Percentiles rank a stretch among this genome's conserved stretches.
Conservation (phyloP, 2,888 invertebrate genomes). For the Heliconius charithonia region DNA sequence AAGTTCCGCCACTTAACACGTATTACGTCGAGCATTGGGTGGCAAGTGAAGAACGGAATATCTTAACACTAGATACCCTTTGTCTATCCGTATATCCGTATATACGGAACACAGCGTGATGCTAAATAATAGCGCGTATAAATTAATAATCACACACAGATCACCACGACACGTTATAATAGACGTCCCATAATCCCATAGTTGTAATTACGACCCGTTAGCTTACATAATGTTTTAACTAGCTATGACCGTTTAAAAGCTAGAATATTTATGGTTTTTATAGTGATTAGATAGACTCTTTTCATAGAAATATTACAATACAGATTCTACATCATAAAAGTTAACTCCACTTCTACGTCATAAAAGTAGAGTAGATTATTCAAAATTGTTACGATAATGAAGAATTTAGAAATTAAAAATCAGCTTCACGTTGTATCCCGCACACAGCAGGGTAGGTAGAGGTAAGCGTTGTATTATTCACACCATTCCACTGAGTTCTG, state of each 20-base stretch:
- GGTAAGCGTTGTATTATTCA: too few relatives aligned
- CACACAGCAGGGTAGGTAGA: too few relatives aligned
- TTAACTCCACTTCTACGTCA: not conserved
- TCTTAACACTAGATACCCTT: too few relatives aligned
- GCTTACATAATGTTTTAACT: constrained; percentile 35
- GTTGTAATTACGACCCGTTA: constrained; percentile 44
- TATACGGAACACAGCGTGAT: not conserved
- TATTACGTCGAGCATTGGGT: too few relatives aligned
- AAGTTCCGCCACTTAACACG: too few relatives aligned
- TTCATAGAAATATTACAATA: constrained; percentile 7
- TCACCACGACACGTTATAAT: constrained; percentile 36
- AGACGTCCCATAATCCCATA: constrained; percentile 32
- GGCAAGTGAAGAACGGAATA: too few relatives aligned
- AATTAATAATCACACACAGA: constrained; percentile 38
- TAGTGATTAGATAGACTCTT: constrained; percentile 13
- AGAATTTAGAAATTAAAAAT: too few relatives aligned
- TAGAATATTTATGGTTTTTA: constrained; percentile 20
- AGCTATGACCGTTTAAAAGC: constrained; percentile 24
- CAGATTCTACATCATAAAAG: constrained; percentile 17
- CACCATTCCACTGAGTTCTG: too few relatives aligned
- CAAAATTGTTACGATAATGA: not conserved
- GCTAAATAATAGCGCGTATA: constrained; percentile 11
- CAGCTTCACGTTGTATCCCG: too few relatives aligned
- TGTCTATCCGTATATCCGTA: too few relatives aligned
- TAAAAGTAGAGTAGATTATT: not conserved